These are phyloP conservation scores for Anas capensis DNA, from an alignment of 2,797 vertebrate genomes.

Conservation along the genomic window DNA sequence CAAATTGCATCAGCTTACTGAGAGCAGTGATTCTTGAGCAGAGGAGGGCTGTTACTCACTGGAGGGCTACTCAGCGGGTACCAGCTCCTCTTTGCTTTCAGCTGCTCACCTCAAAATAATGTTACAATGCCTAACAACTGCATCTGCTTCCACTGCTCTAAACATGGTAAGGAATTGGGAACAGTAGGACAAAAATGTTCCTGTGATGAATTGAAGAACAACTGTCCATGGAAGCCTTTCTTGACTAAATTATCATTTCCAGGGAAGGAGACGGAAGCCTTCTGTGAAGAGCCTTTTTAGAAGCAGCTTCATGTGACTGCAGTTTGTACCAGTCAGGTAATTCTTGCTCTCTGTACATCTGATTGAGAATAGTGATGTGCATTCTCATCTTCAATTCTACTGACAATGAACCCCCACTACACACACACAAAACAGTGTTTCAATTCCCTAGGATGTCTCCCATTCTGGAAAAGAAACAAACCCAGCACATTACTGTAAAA, in stretches of 20 bases:
- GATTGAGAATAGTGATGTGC: neutral
- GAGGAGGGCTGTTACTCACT: neutral
- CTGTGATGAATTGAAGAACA: neutral
- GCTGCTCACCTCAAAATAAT: neutral
- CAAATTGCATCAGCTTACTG: neutral
- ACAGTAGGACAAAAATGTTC: neutral
- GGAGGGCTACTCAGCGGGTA: neutral
- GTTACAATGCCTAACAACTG: neutral
- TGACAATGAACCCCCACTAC: too few species aligned
- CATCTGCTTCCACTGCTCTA: neutral
- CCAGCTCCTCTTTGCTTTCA: neutral
- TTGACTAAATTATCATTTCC: neutral
- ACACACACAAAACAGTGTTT: neutral
- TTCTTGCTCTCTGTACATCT: neutral
- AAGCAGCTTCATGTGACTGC: neutral
- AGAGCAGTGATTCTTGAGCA: neutral
- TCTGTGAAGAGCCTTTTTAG: neutral
- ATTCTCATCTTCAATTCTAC: too few species aligned
- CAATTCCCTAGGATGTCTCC: neutral
- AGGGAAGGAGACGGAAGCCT: neutral
- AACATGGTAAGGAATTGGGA: neutral
- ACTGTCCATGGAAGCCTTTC: neutral
- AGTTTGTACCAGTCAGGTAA: neutral
- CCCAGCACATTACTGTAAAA: accelerated
- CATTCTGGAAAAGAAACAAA: neutral